Evolutionary conservation across 2,888 invertebrate species (phyloP).

Genomic region (Orthosia gracilis): DNA sequence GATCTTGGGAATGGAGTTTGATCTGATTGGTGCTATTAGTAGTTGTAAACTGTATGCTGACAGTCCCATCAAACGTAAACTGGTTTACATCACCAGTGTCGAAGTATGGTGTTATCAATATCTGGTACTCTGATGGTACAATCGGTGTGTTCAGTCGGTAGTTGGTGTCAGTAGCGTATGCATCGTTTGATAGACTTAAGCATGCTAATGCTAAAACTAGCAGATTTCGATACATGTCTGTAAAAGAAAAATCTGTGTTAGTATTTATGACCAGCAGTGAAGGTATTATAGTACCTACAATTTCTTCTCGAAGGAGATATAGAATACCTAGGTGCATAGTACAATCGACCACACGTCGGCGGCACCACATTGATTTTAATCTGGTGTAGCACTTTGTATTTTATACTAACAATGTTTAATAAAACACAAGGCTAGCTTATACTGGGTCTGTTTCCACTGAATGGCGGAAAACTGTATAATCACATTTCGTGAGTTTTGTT

Average conservation of each 20-base stretch:
- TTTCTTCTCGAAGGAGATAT: not conserved
- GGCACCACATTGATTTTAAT: no score
- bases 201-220: conserved; percentile 68
- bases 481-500: not conserved
- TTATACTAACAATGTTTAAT: no score
- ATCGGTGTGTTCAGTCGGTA: conserved; percentile 85
- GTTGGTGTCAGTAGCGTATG: conserved; percentile 76
- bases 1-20: conserved; percentile 83
- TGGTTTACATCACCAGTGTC: conserved; percentile 79
- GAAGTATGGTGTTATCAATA: conserved; percentile 90
- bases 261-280: not conserved
- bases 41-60: conserved; percentile 82
- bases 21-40: conserved; percentile 77
- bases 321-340: not conserved
- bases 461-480: no score
- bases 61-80: conserved; percentile 88
- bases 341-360: no score
- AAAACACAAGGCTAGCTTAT: no score
- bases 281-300: not conserved
- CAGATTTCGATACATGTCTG: conserved; percentile 79
- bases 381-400: no score
- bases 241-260: conserved; percentile 62
- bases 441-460: no score
- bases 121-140: conserved; percentile 88
- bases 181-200: conserved; percentile 68